Evolutionary conservation across 1,140 invertebrate species (phyloP).

Genomic region (Notospermus geniculatus): DNA sequence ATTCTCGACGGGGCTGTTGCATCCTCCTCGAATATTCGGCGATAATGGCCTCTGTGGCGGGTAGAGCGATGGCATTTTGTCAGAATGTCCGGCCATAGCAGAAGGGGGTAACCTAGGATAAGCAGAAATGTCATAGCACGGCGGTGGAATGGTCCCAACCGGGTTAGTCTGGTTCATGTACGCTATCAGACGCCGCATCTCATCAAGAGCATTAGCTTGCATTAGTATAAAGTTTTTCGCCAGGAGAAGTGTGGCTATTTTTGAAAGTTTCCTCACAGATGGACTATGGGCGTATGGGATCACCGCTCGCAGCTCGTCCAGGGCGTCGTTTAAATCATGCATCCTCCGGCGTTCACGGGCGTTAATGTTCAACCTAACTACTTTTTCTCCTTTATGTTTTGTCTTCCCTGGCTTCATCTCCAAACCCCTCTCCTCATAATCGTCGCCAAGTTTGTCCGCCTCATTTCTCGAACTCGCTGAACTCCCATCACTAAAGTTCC

Average conservation of each 20-base stretch:
- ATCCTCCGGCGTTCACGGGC: conserved; percentile 54
- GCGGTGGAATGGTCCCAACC: conserved; percentile 17
- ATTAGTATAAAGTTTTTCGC: conserved; percentile 99
- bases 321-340: conserved; percentile 56
- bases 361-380: conserved; percentile 47
- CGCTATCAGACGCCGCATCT: conserved; percentile 48
- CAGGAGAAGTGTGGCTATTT: conserved; percentile 94
- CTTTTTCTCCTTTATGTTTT: conserved; percentile 28
- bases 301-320: conserved; percentile 53
- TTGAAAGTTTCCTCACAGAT: conserved; percentile 94
- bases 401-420: conserved; percentile 17
- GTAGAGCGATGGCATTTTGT: conserved; percentile 16
- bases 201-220: conserved; percentile 67
- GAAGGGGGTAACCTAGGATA: conserved; percentile 23
- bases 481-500: conserved; percentile 1
- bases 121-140: conserved; percentile 32
- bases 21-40: conserved; percentile 8
- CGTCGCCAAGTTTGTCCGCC: conserved; percentile 14
- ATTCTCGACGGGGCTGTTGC: too few species aligned
- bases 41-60: conserved; percentile 19
- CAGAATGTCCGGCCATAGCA: conserved; percentile 4
- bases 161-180: conserved; percentile 34
- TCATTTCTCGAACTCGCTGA: background rate
- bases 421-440: conserved; percentile 25
- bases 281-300: conserved; percentile 81